These are phyloP conservation scores for Drosophila anomalata DNA, from an alignment of 2,888 invertebrate genomes.

Conservation along the genomic window DNA sequence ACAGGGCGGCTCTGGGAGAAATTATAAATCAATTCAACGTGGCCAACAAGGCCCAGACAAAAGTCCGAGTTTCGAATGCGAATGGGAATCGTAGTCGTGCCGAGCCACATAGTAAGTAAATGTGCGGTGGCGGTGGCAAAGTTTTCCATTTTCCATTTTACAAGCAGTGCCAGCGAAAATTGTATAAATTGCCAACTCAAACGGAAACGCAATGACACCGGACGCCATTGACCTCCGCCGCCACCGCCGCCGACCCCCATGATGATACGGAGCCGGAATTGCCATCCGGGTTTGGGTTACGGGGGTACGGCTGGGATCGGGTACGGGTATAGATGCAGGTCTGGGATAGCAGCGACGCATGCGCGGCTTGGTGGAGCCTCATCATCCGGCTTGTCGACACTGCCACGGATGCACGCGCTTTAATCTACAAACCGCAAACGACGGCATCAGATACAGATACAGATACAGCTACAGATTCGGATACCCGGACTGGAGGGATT, in stretches of 20 bases:
- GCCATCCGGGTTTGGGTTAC: constrained; percentile 3
- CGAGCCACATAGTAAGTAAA: constrained; percentile 66
- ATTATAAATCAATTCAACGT: constrained; percentile 78
- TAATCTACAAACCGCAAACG: constrained; percentile 74
- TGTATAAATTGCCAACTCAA: constrained; percentile 77
- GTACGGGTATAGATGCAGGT: background rate
- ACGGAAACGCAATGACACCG: constrained; percentile 79
- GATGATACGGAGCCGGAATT: constrained; percentile 19
- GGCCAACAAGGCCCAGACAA: constrained; percentile 51
- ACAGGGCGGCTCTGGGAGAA: constrained; percentile 59
- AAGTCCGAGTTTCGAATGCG: constrained; percentile 40
- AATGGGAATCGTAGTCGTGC: background rate
- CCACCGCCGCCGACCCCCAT: constrained; percentile 39
- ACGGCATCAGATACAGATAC: constrained; percentile 57
- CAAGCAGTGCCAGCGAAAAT: constrained; percentile 57
- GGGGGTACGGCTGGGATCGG: constrained; percentile 14
- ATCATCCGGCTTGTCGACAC: constrained; percentile 62
- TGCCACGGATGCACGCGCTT: constrained; percentile 72
- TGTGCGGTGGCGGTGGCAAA: constrained; percentile 57
- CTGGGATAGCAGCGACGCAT: constrained; percentile 58
- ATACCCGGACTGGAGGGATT: constrained; percentile 3
- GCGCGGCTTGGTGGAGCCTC: constrained; percentile 56
- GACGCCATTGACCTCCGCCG: constrained; percentile 68
- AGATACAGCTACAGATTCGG: too few relatives aligned
- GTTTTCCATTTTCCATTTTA: constrained; percentile 56